Base-by-base conservation (phyloP, 1,140 invertebrate genomes). In the Papilio helenus region DNA sequence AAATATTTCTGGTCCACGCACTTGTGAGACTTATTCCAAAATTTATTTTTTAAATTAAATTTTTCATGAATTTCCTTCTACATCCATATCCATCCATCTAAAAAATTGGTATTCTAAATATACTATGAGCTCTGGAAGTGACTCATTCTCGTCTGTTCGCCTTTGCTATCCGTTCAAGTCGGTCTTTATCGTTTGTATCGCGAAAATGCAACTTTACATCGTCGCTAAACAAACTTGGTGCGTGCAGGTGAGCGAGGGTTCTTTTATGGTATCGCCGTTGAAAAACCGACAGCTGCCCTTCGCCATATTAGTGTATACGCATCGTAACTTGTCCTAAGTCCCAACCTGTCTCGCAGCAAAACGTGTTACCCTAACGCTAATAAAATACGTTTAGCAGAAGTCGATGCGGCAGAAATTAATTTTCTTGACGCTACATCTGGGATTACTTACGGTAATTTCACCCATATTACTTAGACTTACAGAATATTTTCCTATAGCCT, bases 281-380 rank as follows among this genome's bases (percentile, higher is more conserved):
- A 87, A 91, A 90, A 90, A 90, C 86, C 83, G 81, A 84, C 90
- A 91, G 82, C 86, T 90, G 90, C 81, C 51, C 82, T 49, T 85
- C 83, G 83, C 89, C 89, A 88, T 91, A 90, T 90, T 87, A 86
- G 84, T 84, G 80, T 82, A 83, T 79, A 80, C 65, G 81, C 81
- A 86, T 88, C 85, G 88, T 90, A 91, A 90, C 87, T 88, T 88
- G 90, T 87, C 76, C 85, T 83, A 84, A 88, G 80, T 84, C 68
- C 79, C 85, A 85, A 85, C 82, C 85, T 85, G 85, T 81, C 80
- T 83, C 74, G 82, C 80, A 61, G 72, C 34, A 71, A 82, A 82
- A 86, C 79, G 80, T 81, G 84, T 86, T 78, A 83, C 83, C 84
- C 74, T 82, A 87, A 82, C 74, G 29, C 81, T 83, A 84, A 85